Evolutionary conservation across 1,140 invertebrate genomes (phyloP).

Genomic region (Drosophila pachea): DNA sequence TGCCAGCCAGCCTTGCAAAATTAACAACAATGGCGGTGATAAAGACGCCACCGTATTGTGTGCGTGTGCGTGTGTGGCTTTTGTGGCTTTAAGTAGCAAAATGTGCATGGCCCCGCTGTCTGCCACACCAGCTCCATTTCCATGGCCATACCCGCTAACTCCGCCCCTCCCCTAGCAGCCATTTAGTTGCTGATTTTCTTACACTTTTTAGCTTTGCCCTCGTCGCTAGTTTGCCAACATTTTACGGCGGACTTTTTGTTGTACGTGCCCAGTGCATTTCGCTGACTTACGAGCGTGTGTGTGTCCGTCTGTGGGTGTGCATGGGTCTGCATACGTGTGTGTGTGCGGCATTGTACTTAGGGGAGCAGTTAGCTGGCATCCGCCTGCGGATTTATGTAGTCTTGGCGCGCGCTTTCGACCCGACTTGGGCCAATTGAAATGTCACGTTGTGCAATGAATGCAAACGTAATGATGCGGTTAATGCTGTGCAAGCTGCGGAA

Average conservation of each 20-base stretch:
- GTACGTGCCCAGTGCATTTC: conserved; percentile 46
- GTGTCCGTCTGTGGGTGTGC: conserved; percentile 21
- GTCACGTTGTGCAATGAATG: conserved; percentile 71
- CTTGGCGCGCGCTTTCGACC: conserved; percentile 47
- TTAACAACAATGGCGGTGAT: conserved; percentile 76
- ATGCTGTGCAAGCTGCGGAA: conserved; percentile 39
- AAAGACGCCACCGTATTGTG: conserved; percentile 62
- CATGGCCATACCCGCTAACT: no score
- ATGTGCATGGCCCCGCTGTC: conserved; percentile 45
- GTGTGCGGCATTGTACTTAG: conserved; percentile 34
- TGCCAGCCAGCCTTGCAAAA: conserved; percentile 63
- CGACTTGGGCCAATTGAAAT: conserved; percentile 67
- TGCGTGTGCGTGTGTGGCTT: conserved; percentile 58
- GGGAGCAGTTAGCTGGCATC: conserved; percentile 36
- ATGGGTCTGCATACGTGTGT: conserved; percentile 1
- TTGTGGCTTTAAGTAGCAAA: conserved; percentile 75
- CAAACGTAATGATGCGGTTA: conserved; percentile 69
- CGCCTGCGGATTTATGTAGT: conserved; percentile 66
- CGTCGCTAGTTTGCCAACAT: conserved; percentile 56
- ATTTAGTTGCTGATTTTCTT: conserved; percentile 72
- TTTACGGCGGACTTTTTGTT: conserved; percentile 53
- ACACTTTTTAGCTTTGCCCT: conserved; percentile 61
- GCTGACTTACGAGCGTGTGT: conserved; percentile 44
- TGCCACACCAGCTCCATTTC: no score
- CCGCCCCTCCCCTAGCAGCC: neutral